Percentiles rank a stretch among this genome's conserved stretches.
Evolutionary conservation across 2,113 vertebrate species (phyloP).

Genomic region (Rhinoptilus africanus): DNA sequence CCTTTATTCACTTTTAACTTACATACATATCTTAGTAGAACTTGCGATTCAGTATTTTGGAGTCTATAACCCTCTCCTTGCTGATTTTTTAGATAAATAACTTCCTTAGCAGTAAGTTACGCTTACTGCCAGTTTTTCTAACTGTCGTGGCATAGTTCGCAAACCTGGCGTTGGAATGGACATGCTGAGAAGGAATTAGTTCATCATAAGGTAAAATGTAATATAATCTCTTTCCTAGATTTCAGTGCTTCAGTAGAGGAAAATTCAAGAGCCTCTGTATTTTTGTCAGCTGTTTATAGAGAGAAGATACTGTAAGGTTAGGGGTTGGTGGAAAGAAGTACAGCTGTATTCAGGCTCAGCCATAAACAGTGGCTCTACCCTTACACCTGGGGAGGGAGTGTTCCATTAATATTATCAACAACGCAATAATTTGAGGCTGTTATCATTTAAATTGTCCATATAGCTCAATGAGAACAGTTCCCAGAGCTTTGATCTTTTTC

Average conservation of each 20-base stretch:
- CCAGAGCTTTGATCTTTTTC: conserved; percentile 13
- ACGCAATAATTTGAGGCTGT: neutral
- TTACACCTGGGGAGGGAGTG: neutral
- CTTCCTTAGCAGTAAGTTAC: neutral
- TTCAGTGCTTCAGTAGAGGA: neutral
- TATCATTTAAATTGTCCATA: neutral
- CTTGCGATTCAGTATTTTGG: neutral
- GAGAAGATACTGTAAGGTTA: neutral
- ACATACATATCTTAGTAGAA: neutral
- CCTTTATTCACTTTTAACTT: conserved; percentile 24
- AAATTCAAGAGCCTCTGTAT: neutral
- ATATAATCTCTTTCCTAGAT: neutral
- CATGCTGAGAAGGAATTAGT: neutral
- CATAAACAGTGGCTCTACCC: neutral
- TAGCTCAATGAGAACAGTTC: neutral
- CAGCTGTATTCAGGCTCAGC: neutral
- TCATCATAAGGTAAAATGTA: neutral
- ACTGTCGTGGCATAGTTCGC: neutral
- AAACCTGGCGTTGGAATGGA: neutral
- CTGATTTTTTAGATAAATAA: neutral
- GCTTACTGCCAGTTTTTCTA: neutral
- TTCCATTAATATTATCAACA: neutral
- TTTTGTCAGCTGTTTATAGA: neutral
- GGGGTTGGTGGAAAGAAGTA: neutral
- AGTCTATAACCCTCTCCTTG: neutral